Conservation (phyloP, 2,113 vertebrate species). For the Pachypanchax playfairii region DNA sequence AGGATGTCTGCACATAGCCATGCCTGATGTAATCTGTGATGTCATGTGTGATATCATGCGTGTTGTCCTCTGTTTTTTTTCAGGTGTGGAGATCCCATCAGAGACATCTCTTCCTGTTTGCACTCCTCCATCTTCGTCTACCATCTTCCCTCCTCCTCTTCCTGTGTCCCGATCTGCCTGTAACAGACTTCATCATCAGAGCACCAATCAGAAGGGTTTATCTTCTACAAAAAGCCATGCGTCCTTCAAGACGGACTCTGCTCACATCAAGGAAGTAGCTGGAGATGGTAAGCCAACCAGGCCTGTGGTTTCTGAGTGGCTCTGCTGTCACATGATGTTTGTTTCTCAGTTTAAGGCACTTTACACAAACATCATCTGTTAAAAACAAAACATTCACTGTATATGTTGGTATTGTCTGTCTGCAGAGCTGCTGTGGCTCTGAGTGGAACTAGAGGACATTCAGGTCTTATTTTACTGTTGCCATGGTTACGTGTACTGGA, state of each 20-base stretch:
- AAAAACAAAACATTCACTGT: no score
- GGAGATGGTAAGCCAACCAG: conserved; percentile 76
- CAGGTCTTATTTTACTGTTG: no score
- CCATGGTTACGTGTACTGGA: no score
- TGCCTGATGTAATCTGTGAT: background rate
- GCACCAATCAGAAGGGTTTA: conserved; percentile 49
- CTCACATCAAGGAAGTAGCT: conserved; percentile 76
- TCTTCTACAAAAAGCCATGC: conserved; percentile 66
- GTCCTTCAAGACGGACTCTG: conserved; percentile 62
- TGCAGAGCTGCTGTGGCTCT: no score
- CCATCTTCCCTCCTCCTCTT: background rate
- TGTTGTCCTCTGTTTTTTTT: conserved; percentile 16
- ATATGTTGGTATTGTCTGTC: no score
- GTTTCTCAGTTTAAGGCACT: no score
- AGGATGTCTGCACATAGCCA: no score
- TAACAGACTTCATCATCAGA: conserved; percentile 27
- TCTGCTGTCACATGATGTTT: no score
- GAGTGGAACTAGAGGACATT: no score
- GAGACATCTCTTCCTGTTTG: conserved; percentile 28
- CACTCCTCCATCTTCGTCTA: conserved; percentile 43
- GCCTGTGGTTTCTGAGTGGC: no score
- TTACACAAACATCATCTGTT: no score
- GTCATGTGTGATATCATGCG: background rate
- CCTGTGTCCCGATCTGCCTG: conserved; percentile 15
- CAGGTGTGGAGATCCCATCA: conserved; percentile 22